Percentiles rank a stretch among this genome's conserved stretches.
phyloP scores from a whole-genome alignment of 2,888 invertebrate genomes.

The Crematogaster levior region DNA sequence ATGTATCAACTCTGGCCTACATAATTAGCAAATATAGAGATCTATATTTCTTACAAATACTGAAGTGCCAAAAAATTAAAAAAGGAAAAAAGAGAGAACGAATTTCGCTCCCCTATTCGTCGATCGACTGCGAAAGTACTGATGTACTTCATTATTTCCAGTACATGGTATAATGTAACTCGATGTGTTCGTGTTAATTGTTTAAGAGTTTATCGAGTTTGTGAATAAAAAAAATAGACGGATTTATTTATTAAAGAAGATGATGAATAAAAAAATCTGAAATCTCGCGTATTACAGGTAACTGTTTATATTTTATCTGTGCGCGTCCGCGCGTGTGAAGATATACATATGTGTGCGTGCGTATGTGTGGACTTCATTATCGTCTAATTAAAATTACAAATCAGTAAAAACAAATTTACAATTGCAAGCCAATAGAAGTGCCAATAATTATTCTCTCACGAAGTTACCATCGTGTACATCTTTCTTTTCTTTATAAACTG shows the following conservation, averaged over 20 bases:
- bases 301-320: slow-evolving; percentile 1
- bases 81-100: slow-evolving; percentile 10
- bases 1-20: slow-evolving; percentile 69
- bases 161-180: slow-evolving; percentile 56
- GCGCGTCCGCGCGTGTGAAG: neutral
- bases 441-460: slow-evolving; percentile 7
- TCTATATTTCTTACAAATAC: slow-evolving; percentile 60
- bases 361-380: slow-evolving; percentile 8
- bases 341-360: neutral
- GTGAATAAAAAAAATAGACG: neutral
- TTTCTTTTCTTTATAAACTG: neutral
- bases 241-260: slow-evolving; percentile 28
- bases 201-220: slow-evolving; percentile 48
- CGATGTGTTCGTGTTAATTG: slow-evolving; percentile 71
- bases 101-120: slow-evolving; percentile 61
- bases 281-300: slow-evolving; percentile 10
- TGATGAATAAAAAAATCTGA: neutral
- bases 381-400: neutral
- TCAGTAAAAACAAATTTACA: slow-evolving; percentile 9
- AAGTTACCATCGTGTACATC: neutral
- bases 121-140: slow-evolving; percentile 53
- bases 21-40: slow-evolving; percentile 41
- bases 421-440: slow-evolving; percentile 24
- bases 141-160: slow-evolving; percentile 61
- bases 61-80: slow-evolving; percentile 61